A percentile compares a stretch with the other conserved stretches of the same genome.
Conservation (phyloP, 1,140 invertebrate species). For the Heliconius himera region DNA sequence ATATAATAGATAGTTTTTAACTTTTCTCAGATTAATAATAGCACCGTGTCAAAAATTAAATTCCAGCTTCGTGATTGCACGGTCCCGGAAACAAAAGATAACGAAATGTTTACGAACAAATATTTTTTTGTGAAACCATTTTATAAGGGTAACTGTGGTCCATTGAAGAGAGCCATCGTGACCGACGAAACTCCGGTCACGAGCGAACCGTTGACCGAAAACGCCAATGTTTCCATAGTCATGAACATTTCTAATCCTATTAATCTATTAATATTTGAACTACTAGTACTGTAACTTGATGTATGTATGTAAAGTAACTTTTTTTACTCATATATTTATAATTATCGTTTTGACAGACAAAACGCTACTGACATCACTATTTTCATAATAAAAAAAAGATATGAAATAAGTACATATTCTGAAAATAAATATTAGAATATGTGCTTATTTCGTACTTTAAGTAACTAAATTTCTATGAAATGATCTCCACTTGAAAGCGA, state of each 20-base stretch:
- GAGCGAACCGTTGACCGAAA: slow-evolving; percentile 38
- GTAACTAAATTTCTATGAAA: background rate
- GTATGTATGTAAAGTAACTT: too few relatives aligned
- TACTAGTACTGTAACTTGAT: background rate
- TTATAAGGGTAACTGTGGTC: slow-evolving; percentile 48
- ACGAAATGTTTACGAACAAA: slow-evolving; percentile 16
- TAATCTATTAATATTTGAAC: background rate
- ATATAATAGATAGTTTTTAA: background rate
- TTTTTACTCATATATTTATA: too few relatives aligned
- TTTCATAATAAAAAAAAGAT: too few relatives aligned
- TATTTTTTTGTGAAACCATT: slow-evolving; percentile 44
- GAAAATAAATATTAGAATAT: too few relatives aligned
- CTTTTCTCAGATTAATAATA: background rate
- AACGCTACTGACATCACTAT: too few relatives aligned
- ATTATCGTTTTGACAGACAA: too few relatives aligned
- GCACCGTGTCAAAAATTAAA: background rate
- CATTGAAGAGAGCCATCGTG: slow-evolving; percentile 55
- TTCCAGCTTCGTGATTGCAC: slow-evolving; percentile 59
- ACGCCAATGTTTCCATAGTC: background rate
- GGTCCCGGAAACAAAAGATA: slow-evolving; percentile 51
- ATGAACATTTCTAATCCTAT: background rate
- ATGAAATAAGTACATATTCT: too few relatives aligned
- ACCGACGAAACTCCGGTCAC: slow-evolving; percentile 60
- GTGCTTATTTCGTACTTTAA: too few relatives aligned
- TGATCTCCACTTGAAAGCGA: background rate